Conservation (phyloP, 1,140 invertebrate genomes). For the Nilaparvata lugens region DNA sequence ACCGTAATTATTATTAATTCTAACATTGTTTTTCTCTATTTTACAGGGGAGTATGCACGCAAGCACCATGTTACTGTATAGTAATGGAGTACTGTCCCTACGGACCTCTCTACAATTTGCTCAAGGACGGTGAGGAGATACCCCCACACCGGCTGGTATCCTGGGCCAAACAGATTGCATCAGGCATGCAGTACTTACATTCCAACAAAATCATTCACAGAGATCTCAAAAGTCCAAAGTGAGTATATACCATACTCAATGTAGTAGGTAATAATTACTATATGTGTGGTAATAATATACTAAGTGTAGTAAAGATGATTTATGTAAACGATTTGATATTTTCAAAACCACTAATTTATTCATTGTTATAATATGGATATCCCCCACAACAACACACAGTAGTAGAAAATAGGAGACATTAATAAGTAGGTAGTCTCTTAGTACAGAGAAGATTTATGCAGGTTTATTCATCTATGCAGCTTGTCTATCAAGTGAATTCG, state of each 20-base stretch:
- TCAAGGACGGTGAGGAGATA: constrained; percentile 71
- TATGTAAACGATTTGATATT: not conserved
- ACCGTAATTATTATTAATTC: not conserved
- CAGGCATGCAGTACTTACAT: constrained; percentile 95
- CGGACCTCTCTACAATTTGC: constrained; percentile 85
- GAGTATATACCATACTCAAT: constrained; percentile 38
- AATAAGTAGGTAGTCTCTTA: no score
- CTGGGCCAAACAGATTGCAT: constrained; percentile 93
- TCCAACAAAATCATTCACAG: constrained; percentile 94
- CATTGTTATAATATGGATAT: no score
- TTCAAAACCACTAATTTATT: no score
- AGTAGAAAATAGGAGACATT: no score
- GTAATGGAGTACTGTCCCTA: constrained; percentile 98
- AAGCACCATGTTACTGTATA: constrained; percentile 89
- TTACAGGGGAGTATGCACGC: constrained; percentile 81
- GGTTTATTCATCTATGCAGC: no score
- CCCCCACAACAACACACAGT: no score
- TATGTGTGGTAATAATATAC: no score
- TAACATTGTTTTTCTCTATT: constrained; percentile 12
- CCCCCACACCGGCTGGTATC: constrained; percentile 73
- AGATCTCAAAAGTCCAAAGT: constrained; percentile 95
- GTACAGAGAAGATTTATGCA: no score
- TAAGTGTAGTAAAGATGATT: not conserved
- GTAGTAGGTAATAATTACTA: not conserved
- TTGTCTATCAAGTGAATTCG: no score